These are phyloP conservation scores for Hyaena hyaena DNA, from an alignment of 2,113 vertebrate genomes.

Conservation along the genomic window DNA sequence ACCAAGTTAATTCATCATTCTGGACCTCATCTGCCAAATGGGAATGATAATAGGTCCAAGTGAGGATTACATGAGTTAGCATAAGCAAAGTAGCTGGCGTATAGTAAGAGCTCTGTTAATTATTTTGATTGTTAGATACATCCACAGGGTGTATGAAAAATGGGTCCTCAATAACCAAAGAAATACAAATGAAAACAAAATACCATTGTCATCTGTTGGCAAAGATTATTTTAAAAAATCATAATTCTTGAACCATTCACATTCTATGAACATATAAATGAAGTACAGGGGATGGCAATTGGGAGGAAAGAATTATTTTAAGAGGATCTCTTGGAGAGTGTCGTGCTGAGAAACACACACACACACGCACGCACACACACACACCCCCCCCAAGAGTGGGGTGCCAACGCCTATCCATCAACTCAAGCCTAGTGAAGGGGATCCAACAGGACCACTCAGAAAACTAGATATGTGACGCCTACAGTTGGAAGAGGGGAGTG, in stretches of 20 bases:
- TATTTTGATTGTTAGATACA: not conserved
- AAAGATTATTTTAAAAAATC: not conserved
- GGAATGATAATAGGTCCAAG: not conserved
- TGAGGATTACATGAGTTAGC: not conserved
- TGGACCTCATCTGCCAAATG: not conserved
- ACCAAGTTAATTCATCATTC: not conserved
- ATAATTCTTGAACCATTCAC: not conserved
- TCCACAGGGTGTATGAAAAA: not conserved
- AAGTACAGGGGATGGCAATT: not conserved
- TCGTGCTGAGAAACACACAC: not conserved
- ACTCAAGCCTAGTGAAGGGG: not conserved
- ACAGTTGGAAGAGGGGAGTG: not conserved
- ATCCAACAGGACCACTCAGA: not conserved
- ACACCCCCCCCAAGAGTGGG: not conserved
- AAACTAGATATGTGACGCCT: not conserved
- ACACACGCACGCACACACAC: not conserved
- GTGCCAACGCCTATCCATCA: not conserved
- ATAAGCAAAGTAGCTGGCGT: not conserved
- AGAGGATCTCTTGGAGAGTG: not conserved
- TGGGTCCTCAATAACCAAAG: not conserved
- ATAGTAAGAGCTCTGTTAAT: not conserved
- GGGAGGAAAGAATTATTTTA: not conserved
- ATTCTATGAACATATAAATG: not conserved
- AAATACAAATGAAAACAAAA: slow-evolving; percentile 15
- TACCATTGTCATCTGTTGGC: not conserved